Conservation (phyloP, 2,888 invertebrate genomes). For the Arge pagana region DNA sequence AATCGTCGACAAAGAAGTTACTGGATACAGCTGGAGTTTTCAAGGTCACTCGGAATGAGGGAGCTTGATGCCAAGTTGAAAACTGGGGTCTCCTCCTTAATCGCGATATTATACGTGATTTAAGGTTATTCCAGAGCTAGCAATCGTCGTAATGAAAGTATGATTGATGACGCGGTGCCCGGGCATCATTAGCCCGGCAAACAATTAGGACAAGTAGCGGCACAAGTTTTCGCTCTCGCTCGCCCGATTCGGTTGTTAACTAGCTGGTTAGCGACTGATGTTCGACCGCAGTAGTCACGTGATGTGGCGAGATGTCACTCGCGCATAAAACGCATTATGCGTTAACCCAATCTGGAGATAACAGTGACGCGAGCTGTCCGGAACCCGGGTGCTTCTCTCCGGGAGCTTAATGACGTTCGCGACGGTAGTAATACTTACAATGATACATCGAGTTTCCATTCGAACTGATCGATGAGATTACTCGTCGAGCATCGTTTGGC, state of each 20-base stretch:
- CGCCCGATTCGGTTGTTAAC: constrained; percentile 6
- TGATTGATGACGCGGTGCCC: constrained; percentile 55
- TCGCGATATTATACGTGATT: constrained; percentile 14
- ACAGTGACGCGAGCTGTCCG: constrained; percentile 9
- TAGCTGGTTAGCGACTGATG: too few relatives aligned
- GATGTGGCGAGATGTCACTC: constrained; percentile 10
- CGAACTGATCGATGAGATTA: too few relatives aligned
- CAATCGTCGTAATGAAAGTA: constrained; percentile 57
- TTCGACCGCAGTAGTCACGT: constrained; percentile 7
- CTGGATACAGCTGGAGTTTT: too few relatives aligned
- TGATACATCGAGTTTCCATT: too few relatives aligned
- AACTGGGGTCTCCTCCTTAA: constrained; percentile 2
- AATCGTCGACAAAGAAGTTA: too few relatives aligned
- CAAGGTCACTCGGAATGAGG: too few relatives aligned
- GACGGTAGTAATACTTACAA: neutral
- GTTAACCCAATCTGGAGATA: constrained; percentile 31
- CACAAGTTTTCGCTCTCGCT: neutral
- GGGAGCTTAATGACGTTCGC: neutral
- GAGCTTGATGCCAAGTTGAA: too few relatives aligned
- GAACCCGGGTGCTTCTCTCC: neutral
- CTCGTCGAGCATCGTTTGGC: too few relatives aligned
- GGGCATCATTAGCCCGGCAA: constrained; percentile 51
- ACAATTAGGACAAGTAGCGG: constrained; percentile 18
- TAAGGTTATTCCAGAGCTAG: constrained; percentile 24
- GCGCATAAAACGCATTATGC: constrained; percentile 31